Evolutionary conservation across 2,113 vertebrate species (phyloP).

Genomic region (Coptodon rendalli): DNA sequence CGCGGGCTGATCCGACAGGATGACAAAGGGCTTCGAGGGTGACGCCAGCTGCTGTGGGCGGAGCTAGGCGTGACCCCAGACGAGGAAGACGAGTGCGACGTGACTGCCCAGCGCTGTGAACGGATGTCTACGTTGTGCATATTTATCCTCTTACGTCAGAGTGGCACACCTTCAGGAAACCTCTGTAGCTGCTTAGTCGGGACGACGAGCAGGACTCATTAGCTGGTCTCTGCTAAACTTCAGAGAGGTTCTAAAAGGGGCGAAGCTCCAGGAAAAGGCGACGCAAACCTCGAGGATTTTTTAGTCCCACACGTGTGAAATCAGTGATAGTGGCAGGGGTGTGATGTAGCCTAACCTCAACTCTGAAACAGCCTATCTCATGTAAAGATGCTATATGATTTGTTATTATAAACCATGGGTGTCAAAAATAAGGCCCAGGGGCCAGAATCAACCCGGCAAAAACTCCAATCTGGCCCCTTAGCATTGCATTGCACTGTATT

Average conservation of each 20-base stretch:
- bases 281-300: background rate
- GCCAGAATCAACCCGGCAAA: background rate
- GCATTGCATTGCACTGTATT: background rate
- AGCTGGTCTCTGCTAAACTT: background rate
- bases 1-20: background rate
- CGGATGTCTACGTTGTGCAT: background rate
- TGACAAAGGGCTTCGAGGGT: background rate
- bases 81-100: slow-evolving; percentile 57
- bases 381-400: background rate
- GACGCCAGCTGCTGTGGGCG: background rate
- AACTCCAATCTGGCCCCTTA: background rate
- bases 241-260: background rate
- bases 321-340: background rate
- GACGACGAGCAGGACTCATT: background rate
- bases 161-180: background rate
- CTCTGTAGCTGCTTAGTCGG: background rate
- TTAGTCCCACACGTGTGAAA: background rate
- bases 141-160: slow-evolving; percentile 2
- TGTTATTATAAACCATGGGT: background rate
- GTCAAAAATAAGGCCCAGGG: background rate
- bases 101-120: slow-evolving; percentile 13
- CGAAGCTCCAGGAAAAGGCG: background rate
- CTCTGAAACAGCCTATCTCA: background rate
- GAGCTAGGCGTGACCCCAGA: background rate
- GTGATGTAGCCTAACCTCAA: background rate